Percentiles rank a stretch among this genome's conserved stretches.
Evolutionary conservation across 1,140 invertebrate species (phyloP).

Genomic region (Proctacanthus coquilletti): DNA sequence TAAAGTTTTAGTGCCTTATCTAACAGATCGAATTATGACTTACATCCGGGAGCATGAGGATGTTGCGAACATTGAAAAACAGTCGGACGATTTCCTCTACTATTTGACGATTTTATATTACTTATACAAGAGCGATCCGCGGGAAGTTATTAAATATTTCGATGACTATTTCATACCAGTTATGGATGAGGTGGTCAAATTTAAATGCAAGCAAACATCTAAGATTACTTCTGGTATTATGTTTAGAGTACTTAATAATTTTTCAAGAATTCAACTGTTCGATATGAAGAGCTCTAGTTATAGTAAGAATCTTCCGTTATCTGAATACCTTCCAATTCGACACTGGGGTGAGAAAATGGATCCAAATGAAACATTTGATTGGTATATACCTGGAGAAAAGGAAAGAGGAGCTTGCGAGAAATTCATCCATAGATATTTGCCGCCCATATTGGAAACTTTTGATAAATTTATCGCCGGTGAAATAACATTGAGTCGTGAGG

Average conservation of each 20-base stretch:
- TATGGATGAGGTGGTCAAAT: conserved; percentile 42
- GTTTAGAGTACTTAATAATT: conserved; percentile 20
- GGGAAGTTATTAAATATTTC: conserved; percentile 42
- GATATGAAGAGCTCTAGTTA: conserved; percentile 45
- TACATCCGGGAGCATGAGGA: conserved; percentile 39
- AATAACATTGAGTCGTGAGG: conserved; percentile 25
- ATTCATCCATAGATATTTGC: conserved; percentile 48
- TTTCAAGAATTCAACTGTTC: conserved; percentile 36
- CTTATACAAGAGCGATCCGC: conserved; percentile 46
- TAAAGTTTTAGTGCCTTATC: conserved; percentile 51
- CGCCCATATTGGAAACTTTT: conserved; percentile 36
- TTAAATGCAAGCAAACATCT: conserved; percentile 46
- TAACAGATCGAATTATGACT: conserved; percentile 43
- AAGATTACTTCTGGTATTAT: conserved; percentile 35
- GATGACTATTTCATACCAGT: conserved; percentile 37
- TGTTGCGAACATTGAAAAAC: conserved; percentile 46
- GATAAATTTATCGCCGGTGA: conserved; percentile 32
- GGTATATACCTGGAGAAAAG: conserved; percentile 56
- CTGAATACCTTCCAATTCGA: conserved; percentile 59
- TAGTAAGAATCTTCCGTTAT: conserved; percentile 44
- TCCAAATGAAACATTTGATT: conserved; percentile 47
- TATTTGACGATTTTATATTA: conserved; percentile 59
- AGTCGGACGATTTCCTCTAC: conserved; percentile 67
- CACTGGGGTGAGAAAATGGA: conserved; percentile 55
- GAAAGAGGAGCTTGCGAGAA: conserved; percentile 49